Base-by-base conservation (phyloP, 2,113 vertebrate species). In the Scytalopus superciliaris region DNA sequence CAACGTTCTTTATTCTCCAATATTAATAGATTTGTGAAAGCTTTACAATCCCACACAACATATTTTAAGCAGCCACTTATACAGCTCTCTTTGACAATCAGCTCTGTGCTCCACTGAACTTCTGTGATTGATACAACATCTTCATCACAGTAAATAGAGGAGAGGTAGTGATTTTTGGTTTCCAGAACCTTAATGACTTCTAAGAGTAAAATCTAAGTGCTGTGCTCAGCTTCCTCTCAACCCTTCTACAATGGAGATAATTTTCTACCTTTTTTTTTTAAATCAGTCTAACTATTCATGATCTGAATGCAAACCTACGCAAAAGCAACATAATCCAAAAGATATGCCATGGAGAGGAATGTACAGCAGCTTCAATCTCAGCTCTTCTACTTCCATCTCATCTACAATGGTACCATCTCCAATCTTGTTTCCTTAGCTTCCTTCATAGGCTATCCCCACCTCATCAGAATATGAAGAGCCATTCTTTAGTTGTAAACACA, bases 1-100 rank as follows among this genome's bases (percentile, higher is more conserved):
- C 22, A 17, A 77, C 3, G 3, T 47, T 70, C 60, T 88, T 80
- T 52, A 78, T 89, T 94, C 56, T 86, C 35, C 86, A 40, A 16
- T 70, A 83, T 76, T 80, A 91, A 77, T 70, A 94, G 70, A 86
- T 5, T 60, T 67, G 30, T 56, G 86, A 86, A 68, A 92, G 59
- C 42, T 84, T 92, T 90, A 88, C 28, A 74, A 45, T 47, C 35
- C 93, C 72, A 78, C 85, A 93, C 42, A 67, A 78, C 3, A 3
- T 28, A 88, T 86, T 92, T 94, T 63, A 91, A 80, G 68, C 45
- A 35, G n/a, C 31, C 55, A 92, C 30, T 91, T 93, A 81, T 25
- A 63, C 30, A 90, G 77, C 30, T 72, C 25, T 53, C 16, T 83
- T 31, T 62, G 59, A 5, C 4, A n/a, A 70, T 84, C 60, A 87